phyloP scores from a whole-genome alignment of 2,797 vertebrate species.

The Etheostoma perlongum region DNA sequence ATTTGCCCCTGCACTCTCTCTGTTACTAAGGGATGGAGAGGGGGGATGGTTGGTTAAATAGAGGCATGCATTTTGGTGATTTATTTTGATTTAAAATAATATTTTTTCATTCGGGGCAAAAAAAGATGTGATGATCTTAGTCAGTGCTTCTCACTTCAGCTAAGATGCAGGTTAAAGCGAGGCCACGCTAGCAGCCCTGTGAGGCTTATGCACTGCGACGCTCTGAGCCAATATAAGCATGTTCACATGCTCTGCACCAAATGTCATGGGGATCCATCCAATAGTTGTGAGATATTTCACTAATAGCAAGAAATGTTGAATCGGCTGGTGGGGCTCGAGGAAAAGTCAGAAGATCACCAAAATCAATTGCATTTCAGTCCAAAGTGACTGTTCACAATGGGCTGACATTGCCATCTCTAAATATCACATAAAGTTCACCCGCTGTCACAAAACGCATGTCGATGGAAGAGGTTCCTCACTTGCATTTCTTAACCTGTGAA shows the following conservation, averaged over 20 bases:
- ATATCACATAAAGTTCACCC: not conserved
- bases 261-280: not conserved
- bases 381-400: not conserved
- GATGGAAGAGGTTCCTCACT: not conserved
- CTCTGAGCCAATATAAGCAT: too few species aligned
- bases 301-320: not conserved
- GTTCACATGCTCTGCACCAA: not conserved
- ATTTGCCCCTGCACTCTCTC: not conserved
- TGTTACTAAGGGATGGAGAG: not conserved
- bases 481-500: not conserved
- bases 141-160: too few species aligned
- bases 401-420: too few species aligned
- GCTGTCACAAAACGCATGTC: slow-evolving; percentile 10
- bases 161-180: too few species aligned
- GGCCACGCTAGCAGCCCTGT: too few species aligned
- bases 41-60: not conserved
- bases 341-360: not conserved
- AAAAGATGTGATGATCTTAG: too few species aligned
- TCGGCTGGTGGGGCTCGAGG: not conserved
- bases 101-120: too few species aligned
- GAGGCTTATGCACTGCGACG: too few species aligned
- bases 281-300: not conserved
- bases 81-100: too few species aligned
- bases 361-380: not conserved
- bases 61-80: not conserved